A percentile compares a stretch with the other conserved stretches of the same genome.
phyloP scores from a whole-genome alignment of 2,113 vertebrate species.

The Cyanoderma ruficeps region DNA sequence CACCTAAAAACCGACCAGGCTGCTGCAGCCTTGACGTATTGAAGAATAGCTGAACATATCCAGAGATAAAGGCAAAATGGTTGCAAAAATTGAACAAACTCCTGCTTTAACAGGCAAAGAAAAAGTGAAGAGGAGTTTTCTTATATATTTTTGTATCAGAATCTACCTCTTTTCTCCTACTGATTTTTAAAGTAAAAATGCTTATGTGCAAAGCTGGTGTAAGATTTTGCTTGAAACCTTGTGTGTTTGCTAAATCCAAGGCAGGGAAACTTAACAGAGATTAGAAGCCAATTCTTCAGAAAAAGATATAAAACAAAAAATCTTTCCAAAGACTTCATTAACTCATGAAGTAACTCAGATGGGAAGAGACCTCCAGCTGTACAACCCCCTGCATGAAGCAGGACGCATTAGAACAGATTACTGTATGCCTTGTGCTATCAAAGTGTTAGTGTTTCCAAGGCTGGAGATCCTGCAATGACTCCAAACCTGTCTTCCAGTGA shows the following conservation, averaged over 20 bases:
- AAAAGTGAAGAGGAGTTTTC: background rate
- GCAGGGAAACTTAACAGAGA: background rate
- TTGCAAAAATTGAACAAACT: background rate
- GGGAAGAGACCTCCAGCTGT: background rate
- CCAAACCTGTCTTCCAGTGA: background rate
- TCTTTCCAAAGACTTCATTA: background rate
- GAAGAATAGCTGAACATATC: background rate
- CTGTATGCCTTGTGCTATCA: background rate
- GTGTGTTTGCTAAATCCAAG: background rate
- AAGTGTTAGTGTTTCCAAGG: background rate
- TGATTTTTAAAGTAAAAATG: background rate
- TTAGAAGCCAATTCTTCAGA: background rate
- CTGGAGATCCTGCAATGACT: background rate
- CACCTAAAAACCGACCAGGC: background rate
- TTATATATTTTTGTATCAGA: background rate
- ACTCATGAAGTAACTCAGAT: background rate
- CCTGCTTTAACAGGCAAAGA: background rate
- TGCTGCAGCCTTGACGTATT: background rate
- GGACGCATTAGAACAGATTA: background rate
- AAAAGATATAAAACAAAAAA: background rate
- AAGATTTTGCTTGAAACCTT: background rate
- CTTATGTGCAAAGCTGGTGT: background rate
- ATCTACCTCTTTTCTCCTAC: background rate
- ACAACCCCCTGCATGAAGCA: background rate
- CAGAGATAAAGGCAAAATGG: background rate